Base-by-base conservation (phyloP, 2,797 vertebrate genomes). In the Zalophus californianus region DNA sequence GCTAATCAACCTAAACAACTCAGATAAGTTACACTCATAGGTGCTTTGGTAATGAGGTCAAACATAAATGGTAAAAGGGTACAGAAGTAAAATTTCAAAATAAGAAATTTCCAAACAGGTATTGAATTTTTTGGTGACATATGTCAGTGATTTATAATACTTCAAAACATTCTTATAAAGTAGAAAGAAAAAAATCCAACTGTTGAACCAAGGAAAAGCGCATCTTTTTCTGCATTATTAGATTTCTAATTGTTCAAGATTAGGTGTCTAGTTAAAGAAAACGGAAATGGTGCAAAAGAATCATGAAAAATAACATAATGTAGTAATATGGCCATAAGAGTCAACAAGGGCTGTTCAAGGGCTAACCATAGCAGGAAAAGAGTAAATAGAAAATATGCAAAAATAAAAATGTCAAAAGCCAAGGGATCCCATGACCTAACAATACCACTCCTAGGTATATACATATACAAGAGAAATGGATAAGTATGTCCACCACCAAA, bases 81-180 rank as follows among this genome's bases (percentile, higher is more conserved):
- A 52, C 1, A 54, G 4, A 66, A 1, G 56, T 38, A 73, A 82
- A 62, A 83, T 86, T 94, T 20, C 21, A 92, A 88, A 90, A n/a
- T 35, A 27, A 79, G 50, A 91, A 21, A 66, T 48, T 91, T 72
- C n/a, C n/a, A 52, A 79, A 54, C 60, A 86, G 80, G 48, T n/a
- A 27, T 0, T 86, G 48, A 77, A 32, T n/a, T 64, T 70, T 35
- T 41, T 11, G 7, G 25, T 60, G 35, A 4, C 27, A 15, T 35
- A 32, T 21, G 14, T 54, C 58, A 90, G 41, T 91, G 64, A 83
- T 85, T 66, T 92, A 25, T 20, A 82, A 41, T 80, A 58, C 12
- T 93, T 90, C 27, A 91, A 66, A 92, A 75, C 66, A 25, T 75
- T 80, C 20, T 87, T 97, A 5, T 18, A 75, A 90, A 94, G 25